Conservation (phyloP, 2,113 vertebrate genomes). For the Xenopus tropicalis region DNA sequence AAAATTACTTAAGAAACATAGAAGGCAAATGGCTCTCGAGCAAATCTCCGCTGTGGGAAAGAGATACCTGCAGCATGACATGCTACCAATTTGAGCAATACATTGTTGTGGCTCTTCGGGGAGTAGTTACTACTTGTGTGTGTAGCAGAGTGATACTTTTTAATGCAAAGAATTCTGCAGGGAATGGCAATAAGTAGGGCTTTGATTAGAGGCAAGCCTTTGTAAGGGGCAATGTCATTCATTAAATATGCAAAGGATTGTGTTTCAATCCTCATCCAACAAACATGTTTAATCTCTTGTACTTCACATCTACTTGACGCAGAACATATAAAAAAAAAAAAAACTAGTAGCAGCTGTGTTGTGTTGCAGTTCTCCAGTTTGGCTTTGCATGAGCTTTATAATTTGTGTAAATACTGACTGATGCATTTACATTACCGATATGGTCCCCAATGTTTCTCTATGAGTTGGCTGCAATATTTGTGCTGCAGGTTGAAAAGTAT, state of each 20-base stretch:
- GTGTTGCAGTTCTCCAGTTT: too few relatives aligned
- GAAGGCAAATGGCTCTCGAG: neutral
- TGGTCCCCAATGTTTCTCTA: too few relatives aligned
- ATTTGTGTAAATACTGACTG: too few relatives aligned
- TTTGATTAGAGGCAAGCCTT: neutral
- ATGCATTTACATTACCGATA: too few relatives aligned
- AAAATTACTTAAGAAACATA: too few relatives aligned
- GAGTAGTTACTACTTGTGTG: neutral
- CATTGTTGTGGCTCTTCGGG: neutral
- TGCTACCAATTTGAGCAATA: slow-evolving; percentile 11
- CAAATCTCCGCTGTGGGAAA: neutral
- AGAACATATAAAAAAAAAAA: too few relatives aligned
- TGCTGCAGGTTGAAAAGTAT: too few relatives aligned
- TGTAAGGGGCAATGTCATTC: neutral
- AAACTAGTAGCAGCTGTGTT: too few relatives aligned
- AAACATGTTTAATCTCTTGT: slow-evolving; percentile 1
- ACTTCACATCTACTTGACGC: neutral
- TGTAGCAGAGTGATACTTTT: slow-evolving; percentile 9
- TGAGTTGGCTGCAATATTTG: too few relatives aligned
- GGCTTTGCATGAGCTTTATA: too few relatives aligned
- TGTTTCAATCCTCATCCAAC: slow-evolving; percentile 15
- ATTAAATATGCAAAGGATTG: slow-evolving; percentile 21
- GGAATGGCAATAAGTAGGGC: slow-evolving; percentile 10
- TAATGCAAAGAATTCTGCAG: slow-evolving; percentile 15
- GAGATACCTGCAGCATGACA: neutral